Evolutionary conservation across 2,888 invertebrate genomes (phyloP).

Genomic region (Drosophila limbata): DNA sequence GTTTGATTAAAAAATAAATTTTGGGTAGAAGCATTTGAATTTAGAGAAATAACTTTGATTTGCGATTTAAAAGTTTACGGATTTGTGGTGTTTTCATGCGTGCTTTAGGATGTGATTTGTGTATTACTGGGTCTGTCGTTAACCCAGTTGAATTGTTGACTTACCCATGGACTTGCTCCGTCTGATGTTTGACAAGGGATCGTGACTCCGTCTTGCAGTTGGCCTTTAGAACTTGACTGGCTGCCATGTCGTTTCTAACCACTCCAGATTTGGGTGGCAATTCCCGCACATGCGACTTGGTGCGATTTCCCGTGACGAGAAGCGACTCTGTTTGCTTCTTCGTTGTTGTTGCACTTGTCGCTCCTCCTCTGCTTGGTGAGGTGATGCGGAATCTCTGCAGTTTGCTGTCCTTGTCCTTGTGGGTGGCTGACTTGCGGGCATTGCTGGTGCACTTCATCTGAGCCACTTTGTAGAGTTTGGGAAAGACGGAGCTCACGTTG

Average conservation of each 20-base stretch:
- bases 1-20: too few species aligned
- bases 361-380: neutral
- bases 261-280: conserved; percentile 5
- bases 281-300: neutral
- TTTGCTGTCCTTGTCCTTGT: conserved; percentile 33
- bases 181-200: conserved; percentile 9
- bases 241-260: conserved; percentile 12
- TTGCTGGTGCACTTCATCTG: conserved; percentile 22
- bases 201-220: conserved; percentile 9
- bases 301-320: neutral
- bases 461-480: conserved; percentile 42
- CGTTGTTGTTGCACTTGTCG: neutral
- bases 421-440: neutral
- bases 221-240: conserved; percentile 6
- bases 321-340: conserved; percentile 22
- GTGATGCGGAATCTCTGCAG: conserved; percentile 15
- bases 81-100: too few species aligned
- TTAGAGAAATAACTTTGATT: too few species aligned
- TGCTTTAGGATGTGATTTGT: too few species aligned
- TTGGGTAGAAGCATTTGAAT: too few species aligned
- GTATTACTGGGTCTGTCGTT: too few species aligned
- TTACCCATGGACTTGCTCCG: conserved; percentile 19
- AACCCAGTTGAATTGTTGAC: neutral
- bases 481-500: conserved; percentile 24
- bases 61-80: too few species aligned